Base-by-base conservation (phyloP, 2,888 invertebrate genomes). In the Microctonus hyperodae region DNA sequence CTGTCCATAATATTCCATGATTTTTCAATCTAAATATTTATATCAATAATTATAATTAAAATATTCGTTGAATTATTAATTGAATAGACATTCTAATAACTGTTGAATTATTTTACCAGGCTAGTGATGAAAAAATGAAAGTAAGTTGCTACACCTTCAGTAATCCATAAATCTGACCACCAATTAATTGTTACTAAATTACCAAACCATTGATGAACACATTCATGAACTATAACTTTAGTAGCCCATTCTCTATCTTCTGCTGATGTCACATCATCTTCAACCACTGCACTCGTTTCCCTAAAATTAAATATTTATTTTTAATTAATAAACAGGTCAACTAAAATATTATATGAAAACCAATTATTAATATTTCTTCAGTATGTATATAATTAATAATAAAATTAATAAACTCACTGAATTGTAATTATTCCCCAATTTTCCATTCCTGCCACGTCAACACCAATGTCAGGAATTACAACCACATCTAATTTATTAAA, bases 361-460 rank as follows among this genome's bases (percentile, higher is more conserved):
- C n/a, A n/a, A n/a, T n/a, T n/a, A n/a, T n/a, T n/a, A n/a, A n/a
- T n/a, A n/a, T n/a, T n/a, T n/a, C n/a, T n/a, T n/a, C n/a, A n/a
- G n/a, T n/a, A n/a, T n/a, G n/a, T n/a, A n/a, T n/a, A n/a, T n/a
- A n/a, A n/a, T n/a, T n/a, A n/a, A n/a, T n/a, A n/a, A n/a, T n/a
- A n/a, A 4, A 37, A 37, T 37, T 13, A 37, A 37, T n/a, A 11
- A n/a, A 37, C 37, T 37, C 37, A 37, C 37, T 37, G 37, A n/a
- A 37, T n/a, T 3, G 93, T 93, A 31, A 94, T 91, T 50, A 96
- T 83, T 6, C 96, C 96, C 96, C 96, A 96, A 81, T 96, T 97
- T 81, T 97, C 96, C 95, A 96, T 96, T 13, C 37, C 37, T 13
- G 37, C 37, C 28, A 95, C 96, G 0, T 93, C 94, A 1, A 93